Evolutionary conservation across 2,888 invertebrate genomes (phyloP).

Genomic region (Torymus auratus): DNA sequence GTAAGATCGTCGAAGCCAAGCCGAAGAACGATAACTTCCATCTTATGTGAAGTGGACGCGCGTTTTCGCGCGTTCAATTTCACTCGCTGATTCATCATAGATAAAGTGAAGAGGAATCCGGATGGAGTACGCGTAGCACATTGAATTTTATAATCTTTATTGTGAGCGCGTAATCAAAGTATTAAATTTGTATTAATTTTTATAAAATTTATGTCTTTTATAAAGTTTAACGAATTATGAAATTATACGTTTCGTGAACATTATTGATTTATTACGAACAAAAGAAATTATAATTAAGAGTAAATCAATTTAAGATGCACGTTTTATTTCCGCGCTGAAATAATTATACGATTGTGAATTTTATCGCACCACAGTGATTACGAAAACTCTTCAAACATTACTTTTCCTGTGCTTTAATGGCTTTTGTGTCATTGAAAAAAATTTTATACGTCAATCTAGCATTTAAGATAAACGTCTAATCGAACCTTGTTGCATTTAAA

Average conservation of each 20-base stretch:
- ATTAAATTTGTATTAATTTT: background rate
- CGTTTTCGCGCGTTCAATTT: background rate
- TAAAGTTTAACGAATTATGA: background rate
- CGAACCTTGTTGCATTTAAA: slow-evolving; percentile 52
- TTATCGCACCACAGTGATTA: slow-evolving; percentile 7
- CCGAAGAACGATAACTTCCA: slow-evolving; percentile 74
- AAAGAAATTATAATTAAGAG: too few species aligned
- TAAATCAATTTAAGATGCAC: too few species aligned
- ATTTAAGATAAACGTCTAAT: slow-evolving; percentile 22
- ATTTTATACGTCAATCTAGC: slow-evolving; percentile 28
- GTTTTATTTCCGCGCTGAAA: too few species aligned
- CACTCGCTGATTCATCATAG: too few species aligned
- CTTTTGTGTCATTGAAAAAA: slow-evolving; percentile 19
- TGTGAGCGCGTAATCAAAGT: background rate
- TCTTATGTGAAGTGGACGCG: slow-evolving; percentile 66
- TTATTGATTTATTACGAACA: background rate
- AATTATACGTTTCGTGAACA: background rate
- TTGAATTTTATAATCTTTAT: background rate
- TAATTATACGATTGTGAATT: too few species aligned
- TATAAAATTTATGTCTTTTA: background rate
- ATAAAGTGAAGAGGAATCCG: too few species aligned
- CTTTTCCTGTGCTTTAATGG: slow-evolving; percentile 5
- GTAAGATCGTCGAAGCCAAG: slow-evolving; percentile 76
- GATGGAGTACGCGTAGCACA: too few species aligned
- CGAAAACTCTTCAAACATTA: background rate